Evolutionary conservation across 1,140 invertebrate genomes (phyloP).

Genomic region (Drosophila repleta): DNA sequence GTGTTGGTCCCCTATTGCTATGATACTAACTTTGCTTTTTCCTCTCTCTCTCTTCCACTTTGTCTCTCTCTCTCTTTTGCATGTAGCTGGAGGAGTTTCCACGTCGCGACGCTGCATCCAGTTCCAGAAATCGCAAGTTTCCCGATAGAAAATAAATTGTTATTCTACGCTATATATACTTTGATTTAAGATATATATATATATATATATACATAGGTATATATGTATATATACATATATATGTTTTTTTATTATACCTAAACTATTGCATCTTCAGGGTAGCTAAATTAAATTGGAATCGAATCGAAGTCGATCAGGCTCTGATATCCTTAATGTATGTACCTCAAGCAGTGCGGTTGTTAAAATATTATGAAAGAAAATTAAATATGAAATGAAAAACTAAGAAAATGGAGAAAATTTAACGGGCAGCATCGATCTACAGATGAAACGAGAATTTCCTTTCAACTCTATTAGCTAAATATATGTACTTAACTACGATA

Average conservation of each 20-base stretch:
- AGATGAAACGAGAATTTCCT: slow-evolving; percentile 43
- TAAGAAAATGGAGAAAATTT: slow-evolving; percentile 5
- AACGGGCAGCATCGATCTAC: slow-evolving; percentile 7
- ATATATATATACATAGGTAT: not conserved
- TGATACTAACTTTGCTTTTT: not conserved
- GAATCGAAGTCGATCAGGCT: slow-evolving; percentile 45
- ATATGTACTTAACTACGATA: slow-evolving; percentile 15
- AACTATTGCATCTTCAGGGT: slow-evolving; percentile 51
- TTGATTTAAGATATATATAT: not conserved
- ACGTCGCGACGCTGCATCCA: slow-evolving; percentile 67
- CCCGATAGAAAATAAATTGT: slow-evolving; percentile 72
- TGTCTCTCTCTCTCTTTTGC: not conserved
- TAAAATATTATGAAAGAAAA: slow-evolving; percentile 28
- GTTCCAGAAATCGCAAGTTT: slow-evolving; percentile 70
- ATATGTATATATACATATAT: not conserved
- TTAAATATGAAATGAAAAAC: not conserved
- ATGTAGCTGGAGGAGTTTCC: slow-evolving; percentile 72
- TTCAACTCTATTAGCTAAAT: slow-evolving; percentile 60
- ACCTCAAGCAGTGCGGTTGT: slow-evolving; percentile 80
- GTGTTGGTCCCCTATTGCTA: not conserved
- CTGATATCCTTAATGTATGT: slow-evolving; percentile 74
- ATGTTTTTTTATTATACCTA: not conserved
- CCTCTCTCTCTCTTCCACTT: not conserved
- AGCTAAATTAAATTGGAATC: slow-evolving; percentile 20
- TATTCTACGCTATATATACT: not conserved